phyloP scores from a whole-genome alignment of 2,797 vertebrate species.

The Alcedo quadribrachys region DNA sequence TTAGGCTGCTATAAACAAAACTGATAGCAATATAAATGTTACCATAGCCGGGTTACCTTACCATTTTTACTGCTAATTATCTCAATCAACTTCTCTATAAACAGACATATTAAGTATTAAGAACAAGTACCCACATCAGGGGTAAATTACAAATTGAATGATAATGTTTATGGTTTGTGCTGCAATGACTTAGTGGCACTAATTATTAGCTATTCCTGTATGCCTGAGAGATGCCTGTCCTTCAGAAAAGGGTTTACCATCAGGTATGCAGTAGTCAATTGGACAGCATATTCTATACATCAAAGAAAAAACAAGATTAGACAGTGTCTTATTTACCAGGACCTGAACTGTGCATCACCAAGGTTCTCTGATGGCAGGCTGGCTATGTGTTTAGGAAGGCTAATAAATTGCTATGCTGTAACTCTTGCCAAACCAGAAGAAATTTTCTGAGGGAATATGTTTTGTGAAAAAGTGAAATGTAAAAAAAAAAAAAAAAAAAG shows the following conservation, averaged over 20 bases:
- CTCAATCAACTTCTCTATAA: conserved; percentile 64
- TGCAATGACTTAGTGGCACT: not conserved
- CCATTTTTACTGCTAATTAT: conserved; percentile 63
- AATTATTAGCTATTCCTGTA: conserved; percentile 17
- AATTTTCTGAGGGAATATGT: not conserved
- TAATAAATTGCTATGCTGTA: not conserved
- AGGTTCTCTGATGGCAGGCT: not conserved
- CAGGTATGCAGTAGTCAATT: not conserved
- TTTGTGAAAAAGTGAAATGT: not conserved
- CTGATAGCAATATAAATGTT: conserved; percentile 41
- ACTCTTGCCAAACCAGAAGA: not conserved
- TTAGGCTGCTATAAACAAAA: conserved; percentile 66
- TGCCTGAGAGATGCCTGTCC: not conserved
- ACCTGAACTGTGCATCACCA: not conserved
- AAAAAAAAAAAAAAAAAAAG: not conserved
- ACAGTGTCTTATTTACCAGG: not conserved
- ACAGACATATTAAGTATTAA: conserved; percentile 49
- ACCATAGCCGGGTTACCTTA: conserved; percentile 24
- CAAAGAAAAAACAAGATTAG: not conserved
- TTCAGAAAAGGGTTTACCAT: not conserved
- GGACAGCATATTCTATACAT: not conserved
- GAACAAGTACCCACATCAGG: conserved; percentile 39
- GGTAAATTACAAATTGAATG: conserved; percentile 49
- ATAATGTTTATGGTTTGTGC: not conserved
- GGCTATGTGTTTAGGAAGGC: not conserved